Evolutionary conservation across 2,113 vertebrate genomes (phyloP), one percentile per base, ranked within the genome.

Genomic region (Microcebus tavaratra): DNA sequence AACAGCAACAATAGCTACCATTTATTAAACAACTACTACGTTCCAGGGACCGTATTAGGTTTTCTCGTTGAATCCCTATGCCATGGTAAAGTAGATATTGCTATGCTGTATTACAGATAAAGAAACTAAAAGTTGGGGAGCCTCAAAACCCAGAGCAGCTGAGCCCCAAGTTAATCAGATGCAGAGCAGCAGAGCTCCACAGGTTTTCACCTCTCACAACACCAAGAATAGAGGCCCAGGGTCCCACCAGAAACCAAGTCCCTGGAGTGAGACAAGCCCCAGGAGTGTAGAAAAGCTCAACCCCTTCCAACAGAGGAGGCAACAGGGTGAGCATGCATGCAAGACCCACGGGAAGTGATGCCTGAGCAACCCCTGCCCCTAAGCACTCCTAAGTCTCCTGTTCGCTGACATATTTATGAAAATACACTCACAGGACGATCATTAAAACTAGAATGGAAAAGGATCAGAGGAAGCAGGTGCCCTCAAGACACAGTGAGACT

Each of bases 331-430:
- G 55, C 29, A 59, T 5, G 27, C 34, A 3, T 23, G 23, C 81
- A 36, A 73, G n/a, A 34, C 27, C 50, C 70, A 8, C 34, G 4
- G n/a, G 20, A 59, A 70, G 25, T 18, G 3, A 63, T 57, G 67
- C n/a, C 57, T 59, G 18, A 36, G 25, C 25, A 23, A 2, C 4
- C 45, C 61, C 59, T 68, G 11, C 50, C 68, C 11, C 12, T n/a
- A 55, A 55, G 48, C 29, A 12, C 12, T 13, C 31, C 36, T 14
- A 65, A 72, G 72, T 70, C 70, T 79, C 36, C 29, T 12, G 6
- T 76, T 88, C 88, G 55, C 84, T 39, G 53, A 85, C 88, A 85
- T 17, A n/a, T 63, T 96, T 68, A 72, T 34, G 29, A 68, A 91
- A 48, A 80, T 42, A 50, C 12, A 73, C 31, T 82, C 20, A 31